Evolutionary conservation across 2,888 invertebrate species (phyloP).

Genomic region (Bhutanitis thaidina): DNA sequence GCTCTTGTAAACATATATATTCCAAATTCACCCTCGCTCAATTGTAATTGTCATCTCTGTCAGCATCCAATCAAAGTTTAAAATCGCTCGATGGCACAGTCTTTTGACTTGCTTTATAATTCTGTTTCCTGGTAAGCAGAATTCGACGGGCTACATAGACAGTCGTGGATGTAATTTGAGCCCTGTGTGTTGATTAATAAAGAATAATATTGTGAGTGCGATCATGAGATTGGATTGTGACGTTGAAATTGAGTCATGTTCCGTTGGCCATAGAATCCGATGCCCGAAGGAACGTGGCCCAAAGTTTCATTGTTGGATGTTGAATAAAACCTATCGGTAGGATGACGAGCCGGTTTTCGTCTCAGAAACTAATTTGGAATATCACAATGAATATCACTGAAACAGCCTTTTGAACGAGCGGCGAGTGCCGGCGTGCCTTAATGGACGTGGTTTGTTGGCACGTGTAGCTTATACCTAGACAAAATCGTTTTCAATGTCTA

Average conservation of each 20-base stretch:
- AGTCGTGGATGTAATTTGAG: conserved; percentile 52
- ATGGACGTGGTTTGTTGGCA: conserved; percentile 58
- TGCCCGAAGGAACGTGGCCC: conserved; percentile 69
- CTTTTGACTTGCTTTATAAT: conserved; percentile 44
- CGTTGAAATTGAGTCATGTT: conserved; percentile 54
- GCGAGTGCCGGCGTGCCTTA: conserved; percentile 53
- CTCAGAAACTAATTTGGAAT: conserved; percentile 77
- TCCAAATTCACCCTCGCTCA: conserved; percentile 27
- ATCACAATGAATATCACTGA: conserved; percentile 75
- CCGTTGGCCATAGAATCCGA: conserved; percentile 52
- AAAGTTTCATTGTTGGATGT: conserved; percentile 65
- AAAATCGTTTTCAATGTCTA: conserved; percentile 2
- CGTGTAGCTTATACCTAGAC: conserved; percentile 32
- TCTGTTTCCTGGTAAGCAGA: conserved; percentile 42
- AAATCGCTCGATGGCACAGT: conserved; percentile 36
- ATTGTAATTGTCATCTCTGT: conserved; percentile 43
- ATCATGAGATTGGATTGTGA: conserved; percentile 41
- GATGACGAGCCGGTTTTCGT: conserved; percentile 72
- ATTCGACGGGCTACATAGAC: conserved; percentile 44
- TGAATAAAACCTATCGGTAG: conserved; percentile 70
- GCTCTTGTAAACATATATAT: conserved; percentile 34
- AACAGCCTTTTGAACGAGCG: conserved; percentile 69
- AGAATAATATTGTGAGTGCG: conserved; percentile 46
- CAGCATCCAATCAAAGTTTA: conserved; percentile 41
- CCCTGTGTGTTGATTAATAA: conserved; percentile 51